Evolutionary conservation across 2,888 invertebrate genomes (phyloP), one percentile per base, ranked within the genome.

Genomic region (Drosophila nr. fundita): DNA sequence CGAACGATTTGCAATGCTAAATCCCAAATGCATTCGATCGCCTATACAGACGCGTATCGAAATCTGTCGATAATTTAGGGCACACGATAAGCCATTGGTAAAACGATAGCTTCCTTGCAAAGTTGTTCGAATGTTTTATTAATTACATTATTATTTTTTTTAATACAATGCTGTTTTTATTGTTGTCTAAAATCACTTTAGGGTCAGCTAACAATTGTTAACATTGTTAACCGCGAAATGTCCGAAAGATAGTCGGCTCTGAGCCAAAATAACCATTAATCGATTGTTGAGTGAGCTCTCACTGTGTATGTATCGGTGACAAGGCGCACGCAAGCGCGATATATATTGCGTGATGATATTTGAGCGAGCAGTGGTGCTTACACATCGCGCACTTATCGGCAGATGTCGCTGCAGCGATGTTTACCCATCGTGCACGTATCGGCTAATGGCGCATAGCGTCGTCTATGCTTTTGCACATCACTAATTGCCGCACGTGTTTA

Each of bases 401-500:
- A 45, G 21, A 45, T 21, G 42, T 21, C 42, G 21, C 42, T 45
- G 42, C 13, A 42, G 21, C 42, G 42, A 45, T 45, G 21, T 21
- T 21, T 45, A 45, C 45, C 1, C 7, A 45, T 45, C 24, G 24
- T 45, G 8, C 4, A 24, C 6, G 21, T 8, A 24, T 45, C 13
- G 45, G 21, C 13, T 21, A 45, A 13, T 13, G 40, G 10, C 40
- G n/a, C n/a, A 21, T 21, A 11, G 11, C 21, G 0, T 15, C 15
- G 0, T 15, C 36, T n/a, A 10, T 38, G 10, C 4, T n/a, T 40
- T n/a, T n/a, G 53, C 10, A 21, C 36, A 36, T 11, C 54, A 34
- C 54, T 38, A 11, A 40, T 29, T 13, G 40, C 13, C 15, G 69
- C 74, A 74, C 74, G 74, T 74, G 74, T 57, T 75, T 54, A 27